These are phyloP conservation scores for Drosophila ficusphila DNA, from an alignment of 1,140 invertebrate genomes.

Conservation along the genomic window DNA sequence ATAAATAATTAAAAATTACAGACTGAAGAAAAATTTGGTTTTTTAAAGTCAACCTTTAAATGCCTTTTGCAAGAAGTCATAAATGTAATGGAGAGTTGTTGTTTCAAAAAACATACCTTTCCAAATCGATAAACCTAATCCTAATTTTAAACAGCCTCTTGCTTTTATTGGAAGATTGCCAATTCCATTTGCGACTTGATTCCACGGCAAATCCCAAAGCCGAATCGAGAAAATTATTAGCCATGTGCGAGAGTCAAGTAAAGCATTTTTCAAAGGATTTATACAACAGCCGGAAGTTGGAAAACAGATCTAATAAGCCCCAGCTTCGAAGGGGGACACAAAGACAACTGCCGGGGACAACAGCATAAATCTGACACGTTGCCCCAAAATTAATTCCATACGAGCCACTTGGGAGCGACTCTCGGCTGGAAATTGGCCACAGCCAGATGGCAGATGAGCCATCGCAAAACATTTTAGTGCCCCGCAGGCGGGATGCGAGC, in stretches of 20 bases:
- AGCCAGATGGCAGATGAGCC: constrained; percentile 56
- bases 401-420: constrained; percentile 40
- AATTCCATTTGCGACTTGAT: constrained; percentile 15
- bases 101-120: too few relatives aligned
- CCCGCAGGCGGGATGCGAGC: constrained; percentile 39
- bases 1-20: too few relatives aligned
- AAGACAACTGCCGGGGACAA: background rate
- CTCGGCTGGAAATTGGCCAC: constrained; percentile 40
- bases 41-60: too few relatives aligned
- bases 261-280: constrained; percentile 32
- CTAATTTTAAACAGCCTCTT: background rate
- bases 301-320: constrained; percentile 41
- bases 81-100: too few relatives aligned
- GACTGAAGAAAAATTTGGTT: too few relatives aligned
- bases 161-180: background rate
- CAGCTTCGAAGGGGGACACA: constrained; percentile 1
- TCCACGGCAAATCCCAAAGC: background rate
- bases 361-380: constrained; percentile 66
- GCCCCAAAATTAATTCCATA: constrained; percentile 76
- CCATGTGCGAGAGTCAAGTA: background rate
- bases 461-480: constrained; percentile 60
- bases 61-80: too few relatives aligned
- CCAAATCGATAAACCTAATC: background rate
- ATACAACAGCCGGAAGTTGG: constrained; percentile 16
- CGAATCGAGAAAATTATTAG: constrained; percentile 24